Conservation (phyloP, 1,140 invertebrate genomes). For the Amyelois transitella region DNA sequence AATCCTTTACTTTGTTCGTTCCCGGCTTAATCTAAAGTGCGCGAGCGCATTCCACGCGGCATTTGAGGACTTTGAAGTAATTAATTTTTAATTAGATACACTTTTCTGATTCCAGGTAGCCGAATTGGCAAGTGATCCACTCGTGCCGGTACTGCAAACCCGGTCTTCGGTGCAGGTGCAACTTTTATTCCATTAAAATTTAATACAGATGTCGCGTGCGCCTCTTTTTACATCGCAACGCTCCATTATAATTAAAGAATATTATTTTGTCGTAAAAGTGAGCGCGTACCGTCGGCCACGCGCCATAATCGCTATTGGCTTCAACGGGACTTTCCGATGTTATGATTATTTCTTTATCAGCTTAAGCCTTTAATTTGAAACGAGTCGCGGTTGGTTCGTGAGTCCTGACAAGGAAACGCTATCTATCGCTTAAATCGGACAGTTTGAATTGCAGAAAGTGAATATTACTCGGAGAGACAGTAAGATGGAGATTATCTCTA, state of each 20-base stretch:
- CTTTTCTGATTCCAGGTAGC: constrained; percentile 37
- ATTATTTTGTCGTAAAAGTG: constrained; percentile 68
- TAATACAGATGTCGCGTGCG: constrained; percentile 70
- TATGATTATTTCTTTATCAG: constrained; percentile 49
- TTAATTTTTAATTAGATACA: constrained; percentile 59
- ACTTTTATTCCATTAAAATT: constrained; percentile 63
- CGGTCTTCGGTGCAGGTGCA: constrained; percentile 52
- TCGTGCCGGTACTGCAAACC: constrained; percentile 22
- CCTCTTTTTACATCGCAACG: constrained; percentile 58
- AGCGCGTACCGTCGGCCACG: constrained; percentile 34
- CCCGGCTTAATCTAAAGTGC: constrained; percentile 7
- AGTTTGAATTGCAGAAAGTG: not conserved
- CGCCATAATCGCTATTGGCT: constrained; percentile 34
- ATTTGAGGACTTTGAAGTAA: constrained; percentile 26
- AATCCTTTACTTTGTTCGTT: constrained; percentile 2
- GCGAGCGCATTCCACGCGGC: constrained; percentile 6
- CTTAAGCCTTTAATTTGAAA: constrained; percentile 15
- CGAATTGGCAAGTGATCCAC: constrained; percentile 36
- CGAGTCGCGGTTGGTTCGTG: not conserved
- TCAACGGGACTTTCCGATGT: constrained; percentile 40
- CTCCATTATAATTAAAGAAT: constrained; percentile 69
- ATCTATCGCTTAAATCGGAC: not conserved
- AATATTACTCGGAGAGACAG: not conserved
- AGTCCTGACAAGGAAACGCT: not conserved
- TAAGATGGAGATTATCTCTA: not conserved